A percentile compares a stretch with the other conserved stretches of the same genome.
Evolutionary conservation across 2,797 vertebrate genomes (phyloP).

Genomic region (Tangara arthus): DNA sequence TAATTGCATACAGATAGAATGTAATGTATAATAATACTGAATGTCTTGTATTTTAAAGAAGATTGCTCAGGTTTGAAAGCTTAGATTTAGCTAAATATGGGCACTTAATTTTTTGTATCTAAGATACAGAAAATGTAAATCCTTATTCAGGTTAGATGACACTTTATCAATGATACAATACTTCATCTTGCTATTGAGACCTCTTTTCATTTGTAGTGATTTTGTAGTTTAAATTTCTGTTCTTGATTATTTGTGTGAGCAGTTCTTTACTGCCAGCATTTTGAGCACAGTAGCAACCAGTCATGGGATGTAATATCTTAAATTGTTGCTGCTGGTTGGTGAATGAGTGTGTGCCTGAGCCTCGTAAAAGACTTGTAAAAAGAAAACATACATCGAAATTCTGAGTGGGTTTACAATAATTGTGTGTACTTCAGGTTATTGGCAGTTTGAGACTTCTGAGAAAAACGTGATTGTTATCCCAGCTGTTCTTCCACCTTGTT

Average conservation of each 20-base stretch:
- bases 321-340: background rate
- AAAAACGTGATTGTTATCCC: background rate
- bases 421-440: background rate
- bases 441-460: background rate
- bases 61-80: constrained; percentile 42
- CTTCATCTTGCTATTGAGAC: background rate
- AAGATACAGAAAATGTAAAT: background rate
- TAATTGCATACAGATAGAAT: constrained; percentile 42
- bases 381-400: background rate
- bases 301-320: background rate
- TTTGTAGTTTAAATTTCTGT: background rate
- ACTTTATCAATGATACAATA: background rate
- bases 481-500: background rate
- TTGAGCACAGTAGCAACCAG: background rate
- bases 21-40: constrained; percentile 13
- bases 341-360: background rate
- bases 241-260: background rate
- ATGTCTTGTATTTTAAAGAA: constrained; percentile 60
- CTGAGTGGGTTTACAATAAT: background rate
- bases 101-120: background rate
- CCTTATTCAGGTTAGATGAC: constrained; percentile 21
- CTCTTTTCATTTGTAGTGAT: background rate
- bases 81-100: background rate
- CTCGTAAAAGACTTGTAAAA: background rate
- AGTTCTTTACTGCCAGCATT: background rate